phyloP scores from a whole-genome alignment of 2,113 vertebrate genomes.

The Dipodomys spectabilis region DNA sequence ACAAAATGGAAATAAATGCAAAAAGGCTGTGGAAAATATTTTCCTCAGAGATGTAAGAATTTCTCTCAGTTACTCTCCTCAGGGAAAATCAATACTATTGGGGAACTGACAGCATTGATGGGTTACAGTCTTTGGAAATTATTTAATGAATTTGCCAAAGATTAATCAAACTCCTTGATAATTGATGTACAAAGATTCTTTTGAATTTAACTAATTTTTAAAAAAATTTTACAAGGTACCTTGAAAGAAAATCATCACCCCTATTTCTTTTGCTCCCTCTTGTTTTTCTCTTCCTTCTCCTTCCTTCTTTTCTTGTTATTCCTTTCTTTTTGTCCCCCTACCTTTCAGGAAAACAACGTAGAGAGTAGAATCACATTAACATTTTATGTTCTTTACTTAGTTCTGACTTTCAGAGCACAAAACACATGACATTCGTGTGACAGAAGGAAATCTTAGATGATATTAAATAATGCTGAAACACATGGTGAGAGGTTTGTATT shows the following conservation, averaged over 20 bases:
- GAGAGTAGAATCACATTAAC: not conserved
- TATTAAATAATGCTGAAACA: constrained; percentile 13
- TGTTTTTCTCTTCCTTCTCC: not conserved
- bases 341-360: not conserved
- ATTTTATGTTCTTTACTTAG: constrained; percentile 26
- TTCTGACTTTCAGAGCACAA: constrained; percentile 7
- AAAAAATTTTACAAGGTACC: not conserved
- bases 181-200: not conserved
- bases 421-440: not conserved
- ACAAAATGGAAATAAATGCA: constrained; percentile 18
- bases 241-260: not conserved
- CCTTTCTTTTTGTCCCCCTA: not conserved
- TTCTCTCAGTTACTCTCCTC: not conserved
- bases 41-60: not conserved
- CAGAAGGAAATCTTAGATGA: not conserved
- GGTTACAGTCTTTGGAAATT: constrained; percentile 18
- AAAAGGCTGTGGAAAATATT: not conserved
- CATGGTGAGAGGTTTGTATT: not conserved
- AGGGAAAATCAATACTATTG: constrained; percentile 23
- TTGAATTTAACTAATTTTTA: not conserved
- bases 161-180: constrained; percentile 20
- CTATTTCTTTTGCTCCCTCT: too few species aligned
- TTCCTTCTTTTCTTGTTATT: not conserved
- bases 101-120: constrained; percentile 1
- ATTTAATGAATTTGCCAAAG: constrained; percentile 28